Conservation (phyloP, 1,140 invertebrate species). For the Amyelois transitella region DNA sequence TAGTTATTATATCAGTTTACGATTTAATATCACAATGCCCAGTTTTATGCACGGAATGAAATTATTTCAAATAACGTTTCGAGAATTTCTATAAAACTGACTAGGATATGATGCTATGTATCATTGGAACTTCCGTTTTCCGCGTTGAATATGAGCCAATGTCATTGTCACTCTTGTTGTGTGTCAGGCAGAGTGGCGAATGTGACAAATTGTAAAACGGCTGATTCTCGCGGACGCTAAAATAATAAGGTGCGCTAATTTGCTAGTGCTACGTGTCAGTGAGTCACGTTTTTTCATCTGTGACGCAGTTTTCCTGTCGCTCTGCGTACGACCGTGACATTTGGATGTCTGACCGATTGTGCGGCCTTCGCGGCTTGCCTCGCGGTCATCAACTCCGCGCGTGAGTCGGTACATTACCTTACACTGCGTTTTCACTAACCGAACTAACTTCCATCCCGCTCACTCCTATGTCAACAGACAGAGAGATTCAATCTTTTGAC, state of each 20-base stretch:
- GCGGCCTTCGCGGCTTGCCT: slow-evolving; percentile 47
- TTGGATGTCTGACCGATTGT: slow-evolving; percentile 69
- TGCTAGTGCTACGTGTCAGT: slow-evolving; percentile 20
- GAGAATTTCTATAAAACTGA: background rate
- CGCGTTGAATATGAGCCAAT: slow-evolving; percentile 48
- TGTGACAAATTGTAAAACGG: slow-evolving; percentile 18
- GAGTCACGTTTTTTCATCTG: slow-evolving; percentile 67
- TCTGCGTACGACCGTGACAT: slow-evolving; percentile 63
- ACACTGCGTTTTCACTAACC: slow-evolving; percentile 37
- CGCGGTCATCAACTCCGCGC: slow-evolving; percentile 65
- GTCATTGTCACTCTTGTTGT: slow-evolving; percentile 60
- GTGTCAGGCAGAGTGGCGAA: slow-evolving; percentile 11
- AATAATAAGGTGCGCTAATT: slow-evolving; percentile 11
- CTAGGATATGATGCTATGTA: background rate
- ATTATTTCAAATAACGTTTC: slow-evolving; percentile 12
- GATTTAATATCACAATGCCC: slow-evolving; percentile 47
- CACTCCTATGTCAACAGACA: slow-evolving; percentile 28
- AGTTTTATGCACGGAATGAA: slow-evolving; percentile 18
- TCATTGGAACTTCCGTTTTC: slow-evolving; percentile 42
- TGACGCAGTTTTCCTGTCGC: slow-evolving; percentile 67
- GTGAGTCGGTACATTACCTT: slow-evolving; percentile 47
- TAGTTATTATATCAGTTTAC: slow-evolving; percentile 64
- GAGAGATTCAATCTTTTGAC: slow-evolving; percentile 16
- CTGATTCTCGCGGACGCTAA: slow-evolving; percentile 7
- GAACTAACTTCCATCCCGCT: slow-evolving; percentile 21